phyloP scores from a whole-genome alignment of 2,888 invertebrate genomes.

The Drosophila prolongata region DNA sequence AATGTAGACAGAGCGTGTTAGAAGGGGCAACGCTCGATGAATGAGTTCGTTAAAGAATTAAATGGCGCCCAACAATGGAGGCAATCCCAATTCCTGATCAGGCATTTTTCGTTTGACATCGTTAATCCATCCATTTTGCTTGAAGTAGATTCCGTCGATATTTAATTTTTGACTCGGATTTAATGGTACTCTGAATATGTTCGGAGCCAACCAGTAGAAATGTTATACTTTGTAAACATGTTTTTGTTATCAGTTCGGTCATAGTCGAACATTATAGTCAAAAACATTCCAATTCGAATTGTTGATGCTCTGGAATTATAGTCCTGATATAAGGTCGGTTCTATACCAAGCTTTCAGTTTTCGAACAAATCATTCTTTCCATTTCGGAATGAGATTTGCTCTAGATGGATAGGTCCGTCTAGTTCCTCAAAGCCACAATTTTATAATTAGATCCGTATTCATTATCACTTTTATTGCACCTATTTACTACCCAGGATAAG shows the following conservation, averaged over 20 bases:
- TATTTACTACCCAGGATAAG: slow-evolving; percentile 2
- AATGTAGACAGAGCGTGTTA: no score
- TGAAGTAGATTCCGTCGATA: no score
- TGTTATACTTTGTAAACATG: not conserved
- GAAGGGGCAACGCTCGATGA: no score
- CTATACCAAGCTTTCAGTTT: not conserved
- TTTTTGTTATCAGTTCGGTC: not conserved
- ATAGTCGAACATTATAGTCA: not conserved
- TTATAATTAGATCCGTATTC: not conserved
- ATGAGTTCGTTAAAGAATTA: no score
- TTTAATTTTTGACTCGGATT: not conserved
- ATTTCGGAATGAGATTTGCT: not conserved
- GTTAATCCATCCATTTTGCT: no score
- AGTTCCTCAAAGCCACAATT: not conserved
- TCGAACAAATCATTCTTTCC: not conserved
- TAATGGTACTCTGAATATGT: not conserved
- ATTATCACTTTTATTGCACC: not conserved
- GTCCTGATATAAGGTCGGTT: slow-evolving; percentile 2
- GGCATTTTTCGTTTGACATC: no score
- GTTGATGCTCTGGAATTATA: not conserved
- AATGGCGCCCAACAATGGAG: no score
- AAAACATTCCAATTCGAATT: not conserved
- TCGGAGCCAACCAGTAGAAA: not conserved
- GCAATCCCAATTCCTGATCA: no score
- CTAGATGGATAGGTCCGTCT: not conserved